Conservation (phyloP, 2,797 vertebrate species). For the Phoebastria nigripes region DNA sequence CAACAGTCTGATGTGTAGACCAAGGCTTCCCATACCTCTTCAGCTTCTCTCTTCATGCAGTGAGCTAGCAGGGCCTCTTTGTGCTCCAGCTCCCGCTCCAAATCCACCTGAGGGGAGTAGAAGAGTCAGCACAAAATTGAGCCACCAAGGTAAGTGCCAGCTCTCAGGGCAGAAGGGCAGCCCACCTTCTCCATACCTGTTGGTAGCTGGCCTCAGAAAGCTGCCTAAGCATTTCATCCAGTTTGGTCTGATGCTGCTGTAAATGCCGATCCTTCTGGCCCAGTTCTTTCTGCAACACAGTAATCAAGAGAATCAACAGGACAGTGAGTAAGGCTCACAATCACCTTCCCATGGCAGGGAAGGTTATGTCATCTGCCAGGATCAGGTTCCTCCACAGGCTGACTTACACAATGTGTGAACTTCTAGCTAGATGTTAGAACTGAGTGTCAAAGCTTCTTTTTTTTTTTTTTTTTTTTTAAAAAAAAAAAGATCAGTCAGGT, state of each 20-base stretch:
- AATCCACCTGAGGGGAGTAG: conserved; percentile 75
- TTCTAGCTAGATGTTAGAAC: background rate
- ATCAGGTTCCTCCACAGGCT: background rate
- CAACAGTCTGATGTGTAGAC: background rate
- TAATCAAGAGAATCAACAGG: background rate
- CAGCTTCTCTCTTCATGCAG: conserved; percentile 80
- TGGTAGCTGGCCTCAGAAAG: conserved; percentile 84
- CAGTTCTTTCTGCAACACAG: conserved; percentile 84
- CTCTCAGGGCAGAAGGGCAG: background rate
- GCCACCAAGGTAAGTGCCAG: background rate
- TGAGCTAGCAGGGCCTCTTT: conserved; percentile 83
- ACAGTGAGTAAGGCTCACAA: background rate
- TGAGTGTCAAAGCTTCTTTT: background rate
- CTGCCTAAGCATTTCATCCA: conserved; percentile 87
- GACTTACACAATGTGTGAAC: background rate
- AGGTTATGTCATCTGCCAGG: background rate
- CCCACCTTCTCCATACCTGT: conserved; percentile 72
- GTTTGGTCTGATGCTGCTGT: conserved; percentile 88
- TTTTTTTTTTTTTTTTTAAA: background rate
- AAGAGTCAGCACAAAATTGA: background rate
- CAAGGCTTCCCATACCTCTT: conserved; percentile 77
- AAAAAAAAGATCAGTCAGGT: background rate
- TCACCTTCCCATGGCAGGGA: background rate
- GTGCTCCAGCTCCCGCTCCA: conserved; percentile 86
- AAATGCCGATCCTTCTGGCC: conserved; percentile 90